phyloP scores from a whole-genome alignment of 2,113 vertebrate genomes.

The Pachypanchax playfairii region DNA sequence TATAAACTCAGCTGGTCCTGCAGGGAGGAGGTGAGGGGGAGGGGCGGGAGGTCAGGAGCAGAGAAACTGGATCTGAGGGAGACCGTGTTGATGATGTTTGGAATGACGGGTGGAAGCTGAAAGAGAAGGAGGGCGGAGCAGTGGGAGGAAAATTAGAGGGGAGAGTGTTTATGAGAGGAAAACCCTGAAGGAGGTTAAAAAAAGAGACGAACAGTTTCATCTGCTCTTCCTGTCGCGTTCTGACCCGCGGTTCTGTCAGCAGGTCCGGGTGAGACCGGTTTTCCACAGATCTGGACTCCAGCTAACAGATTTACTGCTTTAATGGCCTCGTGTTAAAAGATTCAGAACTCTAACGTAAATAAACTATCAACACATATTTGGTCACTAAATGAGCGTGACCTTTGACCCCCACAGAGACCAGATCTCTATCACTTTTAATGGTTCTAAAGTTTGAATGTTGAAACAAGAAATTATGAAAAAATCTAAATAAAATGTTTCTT shows the following conservation, averaged over 20 bases:
- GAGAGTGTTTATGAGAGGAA: not conserved
- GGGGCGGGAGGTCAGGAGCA: not conserved
- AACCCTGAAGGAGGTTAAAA: not conserved
- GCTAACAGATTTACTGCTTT: not conserved
- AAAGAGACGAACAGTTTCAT: too few relatives aligned
- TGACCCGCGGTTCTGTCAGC: conserved; percentile 29
- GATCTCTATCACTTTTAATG: too few relatives aligned
- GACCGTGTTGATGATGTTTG: not conserved
- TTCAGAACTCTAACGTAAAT: not conserved
- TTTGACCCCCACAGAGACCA: too few relatives aligned
- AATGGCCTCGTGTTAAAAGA: not conserved
- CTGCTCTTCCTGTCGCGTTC: conserved; percentile 5
- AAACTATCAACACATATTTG: not conserved
- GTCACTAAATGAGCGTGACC: not conserved
- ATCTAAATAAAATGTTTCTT: too few relatives aligned
- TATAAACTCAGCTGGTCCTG: not conserved
- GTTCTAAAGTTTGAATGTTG: too few relatives aligned
- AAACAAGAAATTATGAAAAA: too few relatives aligned
- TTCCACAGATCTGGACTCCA: conserved; percentile 23
- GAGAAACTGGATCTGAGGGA: not conserved
- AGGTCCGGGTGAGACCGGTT: conserved; percentile 47
- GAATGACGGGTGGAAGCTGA: not conserved
- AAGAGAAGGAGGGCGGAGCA: conserved; percentile 13
- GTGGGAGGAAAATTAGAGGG: not conserved
- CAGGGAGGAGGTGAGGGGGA: not conserved